Evolutionary conservation across 2,113 vertebrate genomes (phyloP), one percentile per base, ranked within the genome.

Genomic region (Osmerus eperlanus): DNA sequence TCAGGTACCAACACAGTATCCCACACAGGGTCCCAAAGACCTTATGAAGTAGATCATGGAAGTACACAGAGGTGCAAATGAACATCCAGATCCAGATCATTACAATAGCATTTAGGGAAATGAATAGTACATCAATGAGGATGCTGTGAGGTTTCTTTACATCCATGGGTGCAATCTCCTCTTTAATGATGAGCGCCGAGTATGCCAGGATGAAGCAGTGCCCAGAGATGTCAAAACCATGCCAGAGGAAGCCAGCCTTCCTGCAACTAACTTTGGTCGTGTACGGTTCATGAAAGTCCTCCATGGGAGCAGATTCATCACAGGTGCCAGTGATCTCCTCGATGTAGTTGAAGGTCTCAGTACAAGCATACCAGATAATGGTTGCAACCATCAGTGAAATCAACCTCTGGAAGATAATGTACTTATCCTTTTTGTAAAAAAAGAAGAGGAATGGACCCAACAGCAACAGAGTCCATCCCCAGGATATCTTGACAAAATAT

Each of bases 401-500:
- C 75, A 97, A 76, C 14, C 97, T 91, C 25, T 80, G 91, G 61
- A 91, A 71, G 11, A 91, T 93, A 62, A 84, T 87, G 75, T 78
- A 14, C 0, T 61, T 3, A 2, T 81, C 93, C 78, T 71, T 72
- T 0, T 80, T 83, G 81, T 93, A 93, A 85, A 91, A 95, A 61
- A 97, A 83, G 8, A 89, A 28, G 3, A 98, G 88, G 91, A 98
- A 99, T n/a, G 97, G 96, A 11, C 96, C 90, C 51, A 99, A 92
- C 47, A 98, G 93, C 71, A 90, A 85, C 81, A 99, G 78, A 0
- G 96, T 99, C 97, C 97, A 99, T 11, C 90, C 95, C 97, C 97
- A 99, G 72, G 96, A 95, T 75, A 96, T 0, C 86, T 99, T 99
- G 74, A 99, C 97, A 67, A 99, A 98, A 74, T 97, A 99, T 2